Evolutionary conservation across 2,797 vertebrate species (phyloP).

Genomic region (Cossypha dichroa): DNA sequence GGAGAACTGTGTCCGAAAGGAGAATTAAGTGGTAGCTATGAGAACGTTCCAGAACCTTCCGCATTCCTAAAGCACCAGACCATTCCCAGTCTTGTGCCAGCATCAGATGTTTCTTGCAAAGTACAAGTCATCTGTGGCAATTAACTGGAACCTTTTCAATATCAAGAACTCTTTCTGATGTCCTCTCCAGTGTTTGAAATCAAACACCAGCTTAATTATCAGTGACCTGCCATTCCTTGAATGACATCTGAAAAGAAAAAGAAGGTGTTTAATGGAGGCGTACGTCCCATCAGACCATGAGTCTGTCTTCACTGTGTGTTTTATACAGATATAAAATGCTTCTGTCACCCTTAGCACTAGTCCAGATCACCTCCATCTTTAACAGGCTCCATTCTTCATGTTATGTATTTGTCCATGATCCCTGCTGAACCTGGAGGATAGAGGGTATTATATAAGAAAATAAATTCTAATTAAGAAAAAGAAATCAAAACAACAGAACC

Average conservation of each 20-base stretch:
- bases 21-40: not conserved
- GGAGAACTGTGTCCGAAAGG: not conserved
- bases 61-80: not conserved
- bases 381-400: not conserved
- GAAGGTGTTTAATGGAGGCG: not conserved
- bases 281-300: not conserved
- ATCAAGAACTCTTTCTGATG: not conserved
- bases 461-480: not conserved
- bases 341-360: not conserved
- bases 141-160: not conserved
- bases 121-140: not conserved
- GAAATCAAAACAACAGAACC: fast-evolving
- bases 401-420: not conserved
- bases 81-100: not conserved
- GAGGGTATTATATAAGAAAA: not conserved
- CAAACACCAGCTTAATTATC: not conserved
- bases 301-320: not conserved
- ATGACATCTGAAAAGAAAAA: not conserved
- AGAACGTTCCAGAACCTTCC: not conserved
- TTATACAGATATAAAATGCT: not conserved
- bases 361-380: not conserved
- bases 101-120: not conserved
- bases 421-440: not conserved
- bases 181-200: not conserved
- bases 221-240: not conserved